Percentiles rank a stretch among this genome's conserved stretches.
Conservation (phyloP, 2,888 invertebrate species). For the Subacronicta megacephala region DNA sequence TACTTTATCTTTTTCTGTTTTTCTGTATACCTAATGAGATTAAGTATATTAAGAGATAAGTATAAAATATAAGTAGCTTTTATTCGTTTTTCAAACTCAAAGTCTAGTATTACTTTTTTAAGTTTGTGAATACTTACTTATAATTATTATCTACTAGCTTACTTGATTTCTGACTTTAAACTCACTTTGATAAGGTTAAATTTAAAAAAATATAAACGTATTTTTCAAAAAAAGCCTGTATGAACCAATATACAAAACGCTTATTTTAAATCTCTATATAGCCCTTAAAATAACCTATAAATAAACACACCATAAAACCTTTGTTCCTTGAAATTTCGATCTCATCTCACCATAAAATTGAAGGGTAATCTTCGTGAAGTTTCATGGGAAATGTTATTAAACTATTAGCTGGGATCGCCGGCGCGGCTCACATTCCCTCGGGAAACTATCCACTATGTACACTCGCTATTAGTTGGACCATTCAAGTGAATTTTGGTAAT, state of each 20-base stretch:
- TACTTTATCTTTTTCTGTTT: too few species aligned
- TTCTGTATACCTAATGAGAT: too few species aligned
- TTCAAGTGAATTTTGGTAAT: conserved; percentile 47
- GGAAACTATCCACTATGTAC: conserved; percentile 31
- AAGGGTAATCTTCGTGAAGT: conserved; percentile 47
- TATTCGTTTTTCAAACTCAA: too few species aligned
- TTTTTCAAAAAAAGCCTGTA: neutral
- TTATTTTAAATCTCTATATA: conserved; percentile 40
- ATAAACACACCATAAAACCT: conserved; percentile 50
- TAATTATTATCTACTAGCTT: too few species aligned
- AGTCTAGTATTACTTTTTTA: too few species aligned
- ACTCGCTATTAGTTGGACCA: conserved; percentile 34
- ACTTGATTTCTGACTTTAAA: too few species aligned
- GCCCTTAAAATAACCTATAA: conserved; percentile 42
- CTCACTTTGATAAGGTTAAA: too few species aligned
- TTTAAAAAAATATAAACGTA: too few species aligned
- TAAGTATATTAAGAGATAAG: too few species aligned
- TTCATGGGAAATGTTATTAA: conserved; percentile 55
- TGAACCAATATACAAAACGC: conserved; percentile 24
- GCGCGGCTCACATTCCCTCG: conserved; percentile 47
- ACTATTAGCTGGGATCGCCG: conserved; percentile 48
- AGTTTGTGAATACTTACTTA: too few species aligned
- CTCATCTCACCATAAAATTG: conserved; percentile 47
- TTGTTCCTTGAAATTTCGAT: conserved; percentile 52
- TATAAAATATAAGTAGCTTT: too few species aligned